Conservation (phyloP, 2,797 vertebrate species). For the Acestrorhynchus altus region DNA sequence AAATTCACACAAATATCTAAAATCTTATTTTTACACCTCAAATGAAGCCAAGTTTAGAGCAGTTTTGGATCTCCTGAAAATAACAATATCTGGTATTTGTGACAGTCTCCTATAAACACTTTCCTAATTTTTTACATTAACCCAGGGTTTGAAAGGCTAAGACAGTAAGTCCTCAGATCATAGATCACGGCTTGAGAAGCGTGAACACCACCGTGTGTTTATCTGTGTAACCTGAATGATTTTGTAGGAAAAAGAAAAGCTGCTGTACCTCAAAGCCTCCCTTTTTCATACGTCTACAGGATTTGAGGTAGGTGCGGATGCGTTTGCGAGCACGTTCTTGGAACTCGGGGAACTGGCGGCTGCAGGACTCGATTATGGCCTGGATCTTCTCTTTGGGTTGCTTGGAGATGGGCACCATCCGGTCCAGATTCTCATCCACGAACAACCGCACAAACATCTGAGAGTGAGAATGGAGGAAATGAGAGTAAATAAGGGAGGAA, state of each 20-base stretch:
- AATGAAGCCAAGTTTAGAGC: no score
- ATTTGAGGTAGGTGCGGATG: constrained; percentile 99
- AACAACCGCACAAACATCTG: constrained; percentile 95
- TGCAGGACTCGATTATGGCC: constrained; percentile 98
- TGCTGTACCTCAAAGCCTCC: constrained; percentile 91
- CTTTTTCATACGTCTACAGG: constrained; percentile 98
- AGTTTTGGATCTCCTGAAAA: no score
- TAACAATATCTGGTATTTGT: no score
- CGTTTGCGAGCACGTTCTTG: constrained; percentile 97
- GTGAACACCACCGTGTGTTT: not conserved
- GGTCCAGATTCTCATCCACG: constrained; percentile 98
- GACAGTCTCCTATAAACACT: no score
- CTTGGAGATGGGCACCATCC: constrained; percentile 99
- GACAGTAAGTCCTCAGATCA: no score
- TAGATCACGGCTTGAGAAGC: not conserved
- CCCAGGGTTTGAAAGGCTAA: no score
- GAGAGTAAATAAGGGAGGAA: constrained; percentile 46
- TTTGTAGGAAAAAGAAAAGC: not conserved
- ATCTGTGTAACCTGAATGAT: not conserved
- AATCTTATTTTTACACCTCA: no score
- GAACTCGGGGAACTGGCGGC: constrained; percentile 97
- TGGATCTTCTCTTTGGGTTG: constrained; percentile 99
- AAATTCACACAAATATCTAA: no score
- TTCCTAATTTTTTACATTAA: no score
- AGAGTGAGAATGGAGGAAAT: constrained; percentile 46